Evolutionary conservation across 2,888 invertebrate species (phyloP), one percentile per base, ranked within the genome.

Genomic region (Ophion obscuratus): DNA sequence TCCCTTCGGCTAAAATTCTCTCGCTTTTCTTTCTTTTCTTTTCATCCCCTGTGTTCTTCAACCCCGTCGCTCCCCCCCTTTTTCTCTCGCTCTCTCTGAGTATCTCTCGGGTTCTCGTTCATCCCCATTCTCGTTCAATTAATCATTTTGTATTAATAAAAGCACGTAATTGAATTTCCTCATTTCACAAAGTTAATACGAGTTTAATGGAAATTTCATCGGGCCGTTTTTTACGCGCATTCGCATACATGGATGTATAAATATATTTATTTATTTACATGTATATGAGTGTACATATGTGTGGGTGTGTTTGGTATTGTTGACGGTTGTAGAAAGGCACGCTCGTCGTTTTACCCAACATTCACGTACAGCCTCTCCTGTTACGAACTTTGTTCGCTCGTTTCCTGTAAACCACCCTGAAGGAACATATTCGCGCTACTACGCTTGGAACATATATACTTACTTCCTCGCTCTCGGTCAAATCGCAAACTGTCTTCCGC

Each of bases 101-200:
- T 17, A 17, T 53, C 53, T 53, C 17, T 0, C 53, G 5, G 53
- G 17, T 17, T 53, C 53, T 53, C 53, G 5, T 53, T 53, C 53
- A 14, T 40, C 40, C 40, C 40, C 40, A 24, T 40, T 40, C 9
- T 67, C 91, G 92, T 91, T 92, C 93, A 92, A 93, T 93, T 93
- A 93, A 93, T 93, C 93, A 93, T 92, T 91, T 92, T 91, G 90
- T 92, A 92, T 93, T 93, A 93, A 93, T 93, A 93, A 91, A 91
- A 91, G 90, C 91, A 88, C 90, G 90, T 91, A 91, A 93, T 92
- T 92, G 92, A 91, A 92, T 92, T 91, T 90, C 89, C 91, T 91
- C 92, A 93, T 92, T 92, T 90, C 90, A 90, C 90, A 89, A 87
- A 90, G 91, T 92, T 93, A 91, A 93, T 92, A 92, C 91, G 92